Conservation (phyloP, 2,797 vertebrate genomes). For the Pseudochromis fuscus region DNA sequence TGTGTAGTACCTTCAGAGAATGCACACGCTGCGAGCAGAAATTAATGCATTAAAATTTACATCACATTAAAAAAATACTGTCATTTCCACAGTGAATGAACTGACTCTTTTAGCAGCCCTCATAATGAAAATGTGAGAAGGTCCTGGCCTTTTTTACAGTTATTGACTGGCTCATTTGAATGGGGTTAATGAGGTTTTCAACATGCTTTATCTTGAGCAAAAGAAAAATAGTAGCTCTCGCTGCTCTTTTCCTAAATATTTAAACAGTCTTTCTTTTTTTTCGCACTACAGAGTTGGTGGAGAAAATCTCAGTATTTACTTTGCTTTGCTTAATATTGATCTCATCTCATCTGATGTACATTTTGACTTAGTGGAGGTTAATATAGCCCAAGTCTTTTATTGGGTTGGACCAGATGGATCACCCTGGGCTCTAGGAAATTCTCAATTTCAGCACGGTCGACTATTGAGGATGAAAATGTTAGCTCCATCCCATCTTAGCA, state of each 20-base stretch:
- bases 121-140: conserved; percentile 37
- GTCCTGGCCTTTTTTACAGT: conserved; percentile 31
- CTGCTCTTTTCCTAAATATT: not conserved
- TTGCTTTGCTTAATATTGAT: not conserved
- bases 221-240: conserved; percentile 9
- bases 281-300: not conserved
- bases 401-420: too few relatives aligned
- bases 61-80: conserved; percentile 3
- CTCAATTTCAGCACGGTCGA: too few relatives aligned
- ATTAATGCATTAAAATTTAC: conserved; percentile 11
- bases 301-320: not conserved
- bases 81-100: not conserved
- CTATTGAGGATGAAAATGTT: not conserved
- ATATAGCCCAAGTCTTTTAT: too few relatives aligned
- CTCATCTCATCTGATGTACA: too few relatives aligned
- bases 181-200: conserved; percentile 48
- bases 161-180: conserved; percentile 37
- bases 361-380: too few relatives aligned
- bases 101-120: conserved; percentile 13
- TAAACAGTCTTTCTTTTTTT: not conserved
- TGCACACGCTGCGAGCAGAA: not conserved
- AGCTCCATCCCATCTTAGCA: not conserved
- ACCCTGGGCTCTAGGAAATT: too few relatives aligned
- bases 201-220: conserved; percentile 15
- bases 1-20: not conserved